Conservation (phyloP, 2,113 vertebrate species). For the Albula glossodonta region DNA sequence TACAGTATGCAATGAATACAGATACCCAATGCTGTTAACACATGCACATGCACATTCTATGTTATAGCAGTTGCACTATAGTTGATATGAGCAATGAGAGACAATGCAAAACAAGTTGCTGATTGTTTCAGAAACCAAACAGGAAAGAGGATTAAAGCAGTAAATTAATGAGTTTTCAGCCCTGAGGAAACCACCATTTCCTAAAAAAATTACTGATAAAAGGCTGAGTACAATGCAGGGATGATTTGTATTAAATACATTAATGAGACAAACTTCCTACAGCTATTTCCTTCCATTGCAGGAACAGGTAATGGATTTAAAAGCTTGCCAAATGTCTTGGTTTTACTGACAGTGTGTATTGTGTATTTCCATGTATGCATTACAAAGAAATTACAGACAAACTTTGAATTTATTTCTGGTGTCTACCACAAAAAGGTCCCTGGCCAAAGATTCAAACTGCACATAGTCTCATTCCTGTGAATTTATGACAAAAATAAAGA, state of each 20-base stretch:
- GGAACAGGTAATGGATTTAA: constrained; percentile 2
- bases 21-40: not conserved
- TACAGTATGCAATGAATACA: no score
- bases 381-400: no score
- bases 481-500: no score
- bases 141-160: constrained; percentile 5
- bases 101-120: not conserved
- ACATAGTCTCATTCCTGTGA: no score
- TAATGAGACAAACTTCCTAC: constrained; percentile 7
- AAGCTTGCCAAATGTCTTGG: not conserved
- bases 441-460: no score
- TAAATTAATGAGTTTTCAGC: constrained; percentile 29
- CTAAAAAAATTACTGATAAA: constrained; percentile 13
- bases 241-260: constrained; percentile 22
- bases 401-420: no score
- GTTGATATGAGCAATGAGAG: not conserved
- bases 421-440: no score
- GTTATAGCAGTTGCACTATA: not conserved
- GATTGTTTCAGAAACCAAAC: constrained; percentile 4
- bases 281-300: constrained; percentile 14
- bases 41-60: not conserved
- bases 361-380: no score
- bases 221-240: not conserved
- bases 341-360: not conserved
- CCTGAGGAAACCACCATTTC: constrained; percentile 19